Evolutionary conservation across 2,888 invertebrate genomes (phyloP), one percentile per base, ranked within the genome.

Genomic region (Luperina testacea): DNA sequence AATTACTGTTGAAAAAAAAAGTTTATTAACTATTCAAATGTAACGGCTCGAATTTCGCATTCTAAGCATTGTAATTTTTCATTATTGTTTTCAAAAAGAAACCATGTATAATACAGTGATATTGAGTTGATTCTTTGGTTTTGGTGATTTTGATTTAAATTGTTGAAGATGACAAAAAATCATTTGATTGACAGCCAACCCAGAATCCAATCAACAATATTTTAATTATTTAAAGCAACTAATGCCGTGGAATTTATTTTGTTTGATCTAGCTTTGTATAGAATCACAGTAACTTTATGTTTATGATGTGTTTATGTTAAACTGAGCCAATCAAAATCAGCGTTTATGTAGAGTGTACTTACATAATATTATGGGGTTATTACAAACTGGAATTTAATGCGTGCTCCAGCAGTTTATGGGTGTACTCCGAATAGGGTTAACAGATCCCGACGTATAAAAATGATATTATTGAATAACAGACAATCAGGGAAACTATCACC

Each of bases 301-400:
- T 85, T 81, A 77, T 81, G 32, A 77, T 51, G 72, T 77, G 67
- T 86, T 84, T 78, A 67, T 75, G 72, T 71, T 51, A 69, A 78
- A 70, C 78, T 81, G 24, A 59, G 59, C 69, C 69, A 72, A 86
- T 78, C 81, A 78, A 86, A 83, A 79, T 80, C 77, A 81, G 77
- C 53, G 24, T 82, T 81, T 59, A 77, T 68, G 32, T 76, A 24
- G 61, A 42, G 65, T 73, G 75, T 81, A 81, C 83, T 83, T 76
- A 81, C 78, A 76, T 69, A 59, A 80, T 81, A 83, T 71, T 74
- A 72, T 70, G 67, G 48, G 75, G 77, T 78, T 88, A 83, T 81
- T 76, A 86, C 75, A 82, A 72, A 71, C 57, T 57, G 59, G 64
- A 80, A 68, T 78, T 78, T 59, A 80, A 76, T 72, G 61, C 42